Conservation (phyloP, 2,797 vertebrate genomes). For the Limnodromus scolopaceus region DNA sequence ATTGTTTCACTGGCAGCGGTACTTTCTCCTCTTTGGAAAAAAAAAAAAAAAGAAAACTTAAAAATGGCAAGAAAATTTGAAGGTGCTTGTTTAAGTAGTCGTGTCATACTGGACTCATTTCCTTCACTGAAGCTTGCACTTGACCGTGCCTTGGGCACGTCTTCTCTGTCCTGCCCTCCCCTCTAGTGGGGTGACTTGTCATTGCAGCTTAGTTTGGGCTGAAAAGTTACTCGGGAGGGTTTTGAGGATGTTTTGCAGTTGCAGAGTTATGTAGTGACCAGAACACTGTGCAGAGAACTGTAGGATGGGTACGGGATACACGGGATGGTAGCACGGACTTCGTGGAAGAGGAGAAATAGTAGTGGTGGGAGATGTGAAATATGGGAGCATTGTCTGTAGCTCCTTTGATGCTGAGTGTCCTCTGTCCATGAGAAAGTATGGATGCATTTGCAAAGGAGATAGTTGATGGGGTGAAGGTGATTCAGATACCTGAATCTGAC, state of each 20-base stretch:
- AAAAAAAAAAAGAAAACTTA: too few relatives aligned
- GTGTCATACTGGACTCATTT: accelerated
- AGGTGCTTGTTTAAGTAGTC: background rate
- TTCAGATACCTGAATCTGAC: background rate
- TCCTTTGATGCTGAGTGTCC: too few relatives aligned
- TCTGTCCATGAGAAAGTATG: background rate
- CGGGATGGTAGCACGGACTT: background rate
- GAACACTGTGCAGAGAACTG: background rate
- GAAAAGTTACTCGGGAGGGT: accelerated
- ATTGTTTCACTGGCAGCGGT: background rate
- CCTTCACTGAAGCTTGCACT: background rate
- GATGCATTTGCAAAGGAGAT: background rate
- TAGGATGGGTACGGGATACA: accelerated
- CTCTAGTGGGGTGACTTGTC: conserved; percentile 43
- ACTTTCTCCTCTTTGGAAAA: background rate
- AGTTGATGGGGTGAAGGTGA: background rate
- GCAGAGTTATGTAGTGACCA: accelerated
- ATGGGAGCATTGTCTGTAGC: accelerated
- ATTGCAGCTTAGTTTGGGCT: background rate
- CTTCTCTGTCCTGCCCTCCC: conserved; percentile 59
- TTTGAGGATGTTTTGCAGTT: background rate
- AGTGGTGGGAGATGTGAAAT: background rate
- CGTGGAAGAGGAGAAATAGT: background rate
- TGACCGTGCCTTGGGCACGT: background rate
- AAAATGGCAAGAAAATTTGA: background rate